These are phyloP conservation scores for Orthonevra nobilis DNA, from an alignment of 2,888 invertebrate genomes.

Conservation along the genomic window DNA sequence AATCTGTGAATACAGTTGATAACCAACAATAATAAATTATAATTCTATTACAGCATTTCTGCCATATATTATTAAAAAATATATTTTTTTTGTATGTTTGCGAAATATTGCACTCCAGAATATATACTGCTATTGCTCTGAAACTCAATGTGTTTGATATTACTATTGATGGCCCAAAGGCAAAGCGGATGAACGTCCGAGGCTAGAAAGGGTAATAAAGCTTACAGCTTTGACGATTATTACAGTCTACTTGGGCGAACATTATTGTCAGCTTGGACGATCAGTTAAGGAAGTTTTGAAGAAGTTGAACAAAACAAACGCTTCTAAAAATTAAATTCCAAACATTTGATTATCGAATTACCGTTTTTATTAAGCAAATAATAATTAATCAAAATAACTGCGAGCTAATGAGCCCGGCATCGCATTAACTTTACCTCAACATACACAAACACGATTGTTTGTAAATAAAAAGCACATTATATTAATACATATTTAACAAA, in stretches of 20 bases:
- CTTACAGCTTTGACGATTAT: no score
- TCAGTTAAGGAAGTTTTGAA: no score
- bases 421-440: neutral
- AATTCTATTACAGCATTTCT: constrained; percentile 47
- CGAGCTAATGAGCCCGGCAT: neutral
- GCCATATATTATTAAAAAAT: constrained; percentile 50
- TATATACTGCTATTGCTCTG: constrained; percentile 24
- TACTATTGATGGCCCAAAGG: no score
- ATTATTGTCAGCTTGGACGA: no score
- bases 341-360: constrained; percentile 2
- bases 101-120: constrained; percentile 20
- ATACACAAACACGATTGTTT: neutral
- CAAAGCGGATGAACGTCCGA: no score
- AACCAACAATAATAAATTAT: no score
- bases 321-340: no score
- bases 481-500: constrained; percentile 23
- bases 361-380: constrained; percentile 29
- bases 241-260: no score
- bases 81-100: constrained; percentile 15
- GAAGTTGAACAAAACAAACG: no score
- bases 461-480: constrained; percentile 7
- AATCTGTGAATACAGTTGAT: constrained; percentile 76
- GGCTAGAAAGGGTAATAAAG: no score
- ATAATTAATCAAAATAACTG: constrained; percentile 10
- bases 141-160: neutral